phyloP scores from a whole-genome alignment of 2,113 vertebrate genomes.

The Drymodes brunneopygia region DNA sequence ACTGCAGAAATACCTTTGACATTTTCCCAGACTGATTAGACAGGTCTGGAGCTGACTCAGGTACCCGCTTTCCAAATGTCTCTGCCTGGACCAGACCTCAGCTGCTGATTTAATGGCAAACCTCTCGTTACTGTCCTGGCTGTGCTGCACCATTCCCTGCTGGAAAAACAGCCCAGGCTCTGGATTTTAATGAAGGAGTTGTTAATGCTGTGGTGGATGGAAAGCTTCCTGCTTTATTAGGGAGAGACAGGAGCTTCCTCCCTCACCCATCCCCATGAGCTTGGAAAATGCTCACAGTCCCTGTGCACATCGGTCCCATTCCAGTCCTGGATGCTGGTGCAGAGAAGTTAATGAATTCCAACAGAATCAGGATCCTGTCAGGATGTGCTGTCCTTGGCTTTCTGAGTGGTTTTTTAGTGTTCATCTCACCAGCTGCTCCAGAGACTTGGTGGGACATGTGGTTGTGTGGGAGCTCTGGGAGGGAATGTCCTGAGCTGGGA shows the following conservation, averaged over 20 bases:
- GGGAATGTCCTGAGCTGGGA: background rate
- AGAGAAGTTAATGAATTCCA: background rate
- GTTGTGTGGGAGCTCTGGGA: background rate
- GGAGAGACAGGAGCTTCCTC: background rate
- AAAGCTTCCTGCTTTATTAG: background rate
- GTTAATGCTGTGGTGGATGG: background rate
- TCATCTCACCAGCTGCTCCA: background rate
- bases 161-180: background rate
- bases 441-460: background rate
- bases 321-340: background rate
- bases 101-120: conserved; percentile 21
- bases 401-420: background rate
- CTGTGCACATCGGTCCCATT: fast-evolving
- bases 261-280: background rate
- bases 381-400: background rate
- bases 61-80: background rate
- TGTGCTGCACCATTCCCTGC: background rate
- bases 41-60: background rate
- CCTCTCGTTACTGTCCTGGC: background rate
- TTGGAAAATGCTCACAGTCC: background rate
- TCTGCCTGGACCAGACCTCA: background rate
- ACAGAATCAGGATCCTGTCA: background rate
- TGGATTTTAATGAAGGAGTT: background rate
- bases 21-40: conserved; percentile 17
- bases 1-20: background rate